A percentile compares a stretch with the other conserved stretches of the same genome.
Evolutionary conservation across 2,113 vertebrate genomes (phyloP).

Genomic region (Corvus moneduloides): DNA sequence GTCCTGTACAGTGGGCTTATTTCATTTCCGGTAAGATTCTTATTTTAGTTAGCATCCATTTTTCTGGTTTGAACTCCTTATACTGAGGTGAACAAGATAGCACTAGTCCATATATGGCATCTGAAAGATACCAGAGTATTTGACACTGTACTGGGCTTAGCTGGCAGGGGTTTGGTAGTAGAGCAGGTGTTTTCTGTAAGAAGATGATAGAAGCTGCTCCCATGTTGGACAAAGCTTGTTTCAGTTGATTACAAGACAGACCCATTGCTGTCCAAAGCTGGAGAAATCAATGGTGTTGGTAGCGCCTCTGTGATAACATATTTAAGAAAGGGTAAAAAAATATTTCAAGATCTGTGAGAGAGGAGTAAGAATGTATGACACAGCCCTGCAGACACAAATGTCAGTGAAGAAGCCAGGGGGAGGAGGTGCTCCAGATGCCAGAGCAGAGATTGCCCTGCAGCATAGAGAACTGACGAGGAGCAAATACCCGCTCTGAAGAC

Average conservation of each 20-base stretch:
- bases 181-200: neutral
- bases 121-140: neutral
- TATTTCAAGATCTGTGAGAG: neutral
- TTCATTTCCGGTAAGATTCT: neutral
- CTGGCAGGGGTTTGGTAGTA: neutral
- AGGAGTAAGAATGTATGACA: neutral
- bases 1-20: neutral
- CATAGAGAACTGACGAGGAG: neutral
- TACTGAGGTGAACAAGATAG: neutral
- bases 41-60: neutral
- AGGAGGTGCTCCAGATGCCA: neutral
- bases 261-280: neutral
- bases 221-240: neutral
- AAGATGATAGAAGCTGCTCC: neutral
- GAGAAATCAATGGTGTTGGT: neutral
- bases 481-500: neutral
- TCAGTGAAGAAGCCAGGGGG: fast-evolving
- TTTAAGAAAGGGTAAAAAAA: neutral
- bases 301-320: neutral
- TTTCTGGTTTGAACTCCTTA: neutral
- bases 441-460: neutral
- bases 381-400: neutral
- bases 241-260: neutral
- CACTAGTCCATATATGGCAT: neutral
- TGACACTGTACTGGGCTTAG: neutral